phyloP scores from a whole-genome alignment of 1,140 invertebrate genomes.

The Diorhabda elongata region DNA sequence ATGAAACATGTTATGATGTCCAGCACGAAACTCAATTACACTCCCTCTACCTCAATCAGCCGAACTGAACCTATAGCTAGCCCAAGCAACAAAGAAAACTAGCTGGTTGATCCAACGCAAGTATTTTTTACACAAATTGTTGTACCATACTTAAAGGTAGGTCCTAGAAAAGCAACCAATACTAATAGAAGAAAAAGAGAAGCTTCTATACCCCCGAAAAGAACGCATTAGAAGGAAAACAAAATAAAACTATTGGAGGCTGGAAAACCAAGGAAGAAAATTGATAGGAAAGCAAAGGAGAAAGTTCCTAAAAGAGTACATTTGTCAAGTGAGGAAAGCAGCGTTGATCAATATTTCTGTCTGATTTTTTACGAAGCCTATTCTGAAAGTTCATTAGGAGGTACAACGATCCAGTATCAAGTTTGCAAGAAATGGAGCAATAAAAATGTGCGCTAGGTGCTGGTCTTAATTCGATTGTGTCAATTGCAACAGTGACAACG shows the following conservation, averaged over 20 bases:
- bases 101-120: slow-evolving; percentile 10
- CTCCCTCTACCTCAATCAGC: slow-evolving; percentile 23
- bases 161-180: background rate
- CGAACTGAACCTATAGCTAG: slow-evolving; percentile 29
- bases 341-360: slow-evolving; percentile 27
- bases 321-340: slow-evolving; percentile 33
- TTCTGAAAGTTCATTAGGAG: slow-evolving; percentile 22
- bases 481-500: slow-evolving; percentile 7
- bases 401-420: background rate
- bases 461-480: background rate
- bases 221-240: too few relatives aligned
- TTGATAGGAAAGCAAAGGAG: slow-evolving; percentile 15
- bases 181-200: too few relatives aligned
- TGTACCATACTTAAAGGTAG: background rate
- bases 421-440: background rate
- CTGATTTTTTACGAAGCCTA: slow-evolving; percentile 25
- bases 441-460: background rate
- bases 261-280: slow-evolving; percentile 30
- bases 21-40: background rate
- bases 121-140: slow-evolving; percentile 32
- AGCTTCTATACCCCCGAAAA: too few relatives aligned
- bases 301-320: slow-evolving; percentile 30
- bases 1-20: background rate
- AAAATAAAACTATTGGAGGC: too few relatives aligned
- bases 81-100: slow-evolving; percentile 35